Evolutionary conservation across 2,797 vertebrate species (phyloP), one percentile per base, ranked within the genome.

Genomic region (Liparis tanakae): DNA sequence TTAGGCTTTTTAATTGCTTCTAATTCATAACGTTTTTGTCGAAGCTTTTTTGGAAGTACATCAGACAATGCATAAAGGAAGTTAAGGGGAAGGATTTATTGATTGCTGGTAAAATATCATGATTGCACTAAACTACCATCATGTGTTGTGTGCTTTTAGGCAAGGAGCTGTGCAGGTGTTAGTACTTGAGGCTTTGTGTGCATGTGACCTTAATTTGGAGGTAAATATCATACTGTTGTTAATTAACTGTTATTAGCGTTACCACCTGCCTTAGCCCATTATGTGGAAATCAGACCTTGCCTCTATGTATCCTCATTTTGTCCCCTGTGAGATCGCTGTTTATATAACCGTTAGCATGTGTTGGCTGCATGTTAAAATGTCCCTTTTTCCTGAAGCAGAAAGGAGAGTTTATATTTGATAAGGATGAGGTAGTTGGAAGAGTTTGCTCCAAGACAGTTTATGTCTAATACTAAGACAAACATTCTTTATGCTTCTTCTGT

Each of bases 401-500:
- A 59, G 51, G 6, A 65, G 48, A 71, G 30, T 62, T 69, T 63
- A 55, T 53, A 33, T 46, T 41, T 48, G 44, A 41, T 17, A 15
- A 77, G 34, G 62, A 53, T 22, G 69, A 80, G 69, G 48, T 70
- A 67, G 37, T 68, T 61, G 25, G 20, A 53, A n/a, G 30, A 62
- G 14, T 37, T 50, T 50, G 8, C 41, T 41, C 59, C 53, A 7
- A 70, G 25, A 57, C 34, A 6, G n/a, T 65, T 74, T 50, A 58
- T 56, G 15, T 65, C 25, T 69, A 44, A 58, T 70, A 59, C 64
- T 73, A 61, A 78, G 51, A 76, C 66, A 74, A 7, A 74, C 34
- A 34, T 34, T 39, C 65, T 70, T 76, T 18, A 2, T 46, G 13
- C 55, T 56, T 67, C 54, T 66, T 30, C 54, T 50, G 66, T 69